These are phyloP conservation scores for Anguilla anguilla DNA, from an alignment of 2,797 vertebrate genomes.

Conservation along the genomic window DNA sequence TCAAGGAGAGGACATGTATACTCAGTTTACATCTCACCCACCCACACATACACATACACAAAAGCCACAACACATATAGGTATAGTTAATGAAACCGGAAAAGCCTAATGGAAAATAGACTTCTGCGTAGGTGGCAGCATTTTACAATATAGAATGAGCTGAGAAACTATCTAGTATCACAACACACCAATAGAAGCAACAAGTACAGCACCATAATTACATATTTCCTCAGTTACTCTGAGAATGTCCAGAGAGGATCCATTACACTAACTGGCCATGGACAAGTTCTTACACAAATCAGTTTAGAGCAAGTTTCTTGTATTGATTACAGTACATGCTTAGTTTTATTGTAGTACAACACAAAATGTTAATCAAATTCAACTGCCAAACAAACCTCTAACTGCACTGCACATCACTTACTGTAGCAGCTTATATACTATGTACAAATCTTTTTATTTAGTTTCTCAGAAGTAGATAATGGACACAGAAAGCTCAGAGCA, in stretches of 20 bases:
- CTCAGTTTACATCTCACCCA: conserved; percentile 9
- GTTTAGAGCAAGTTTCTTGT: background rate
- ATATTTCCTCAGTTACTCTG: background rate
- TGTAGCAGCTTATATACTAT: background rate
- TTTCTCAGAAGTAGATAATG: background rate
- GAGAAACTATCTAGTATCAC: background rate
- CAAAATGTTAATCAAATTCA: background rate
- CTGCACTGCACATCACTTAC: background rate
- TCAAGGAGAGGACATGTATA: background rate
- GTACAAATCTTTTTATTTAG: background rate
- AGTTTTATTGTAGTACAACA: background rate
- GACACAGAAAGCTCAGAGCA: background rate
- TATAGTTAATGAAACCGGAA: background rate
- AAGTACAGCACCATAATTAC: background rate
- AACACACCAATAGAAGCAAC: background rate
- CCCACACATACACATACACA: background rate
- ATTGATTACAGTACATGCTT: background rate
- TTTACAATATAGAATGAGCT: background rate
- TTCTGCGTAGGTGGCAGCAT: background rate
- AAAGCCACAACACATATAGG: background rate
- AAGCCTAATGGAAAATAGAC: background rate
- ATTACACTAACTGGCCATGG: background rate
- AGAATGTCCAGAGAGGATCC: background rate
- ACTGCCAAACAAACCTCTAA: background rate
- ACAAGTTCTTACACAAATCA: background rate